A percentile compares a stretch with the other conserved stretches of the same genome.
These are phyloP conservation scores for Echeneis naucrates DNA, from an alignment of 2,797 vertebrate genomes.

Conservation along the genomic window DNA sequence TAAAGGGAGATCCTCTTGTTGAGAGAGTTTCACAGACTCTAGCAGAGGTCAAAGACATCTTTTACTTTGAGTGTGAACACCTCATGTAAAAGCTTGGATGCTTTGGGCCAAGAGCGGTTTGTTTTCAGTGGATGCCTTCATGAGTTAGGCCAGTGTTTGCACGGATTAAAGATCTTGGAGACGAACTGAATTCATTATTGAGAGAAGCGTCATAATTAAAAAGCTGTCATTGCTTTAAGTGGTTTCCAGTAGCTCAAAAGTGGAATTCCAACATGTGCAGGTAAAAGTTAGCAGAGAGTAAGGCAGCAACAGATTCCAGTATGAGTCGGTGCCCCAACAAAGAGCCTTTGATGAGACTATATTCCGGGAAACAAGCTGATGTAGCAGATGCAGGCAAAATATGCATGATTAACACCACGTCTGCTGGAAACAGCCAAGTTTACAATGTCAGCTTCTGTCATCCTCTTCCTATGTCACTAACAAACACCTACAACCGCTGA, in stretches of 20 bases:
- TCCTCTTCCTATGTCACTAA: constrained; percentile 45
- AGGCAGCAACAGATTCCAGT: constrained; percentile 25
- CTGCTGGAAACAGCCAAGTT: constrained; percentile 48
- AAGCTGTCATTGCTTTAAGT: constrained; percentile 18
- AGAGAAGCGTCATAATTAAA: not conserved
- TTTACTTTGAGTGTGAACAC: not conserved
- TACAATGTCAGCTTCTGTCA: constrained; percentile 50
- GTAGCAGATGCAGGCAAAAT: constrained; percentile 53
- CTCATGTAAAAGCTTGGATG: not conserved
- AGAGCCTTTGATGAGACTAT: constrained; percentile 34
- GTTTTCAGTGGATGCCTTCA: not conserved
- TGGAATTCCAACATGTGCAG: not conserved
- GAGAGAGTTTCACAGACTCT: not conserved
- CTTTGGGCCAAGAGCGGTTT: not conserved
- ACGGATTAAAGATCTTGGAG: constrained; percentile 3
- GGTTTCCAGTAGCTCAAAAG: constrained; percentile 20
- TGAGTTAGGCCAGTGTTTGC: not conserved
- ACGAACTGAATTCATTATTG: not conserved
- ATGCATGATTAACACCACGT: constrained; percentile 48
- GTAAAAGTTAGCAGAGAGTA: constrained; percentile 11
- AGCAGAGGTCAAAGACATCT: not conserved
- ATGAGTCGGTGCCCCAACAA: not conserved
- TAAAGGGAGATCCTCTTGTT: not conserved
- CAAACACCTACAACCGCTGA: constrained; percentile 28
- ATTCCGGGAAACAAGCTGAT: constrained; percentile 26